Evolutionary conservation across 2,113 vertebrate genomes (phyloP).

Genomic region (Tenrec ecaudatus): DNA sequence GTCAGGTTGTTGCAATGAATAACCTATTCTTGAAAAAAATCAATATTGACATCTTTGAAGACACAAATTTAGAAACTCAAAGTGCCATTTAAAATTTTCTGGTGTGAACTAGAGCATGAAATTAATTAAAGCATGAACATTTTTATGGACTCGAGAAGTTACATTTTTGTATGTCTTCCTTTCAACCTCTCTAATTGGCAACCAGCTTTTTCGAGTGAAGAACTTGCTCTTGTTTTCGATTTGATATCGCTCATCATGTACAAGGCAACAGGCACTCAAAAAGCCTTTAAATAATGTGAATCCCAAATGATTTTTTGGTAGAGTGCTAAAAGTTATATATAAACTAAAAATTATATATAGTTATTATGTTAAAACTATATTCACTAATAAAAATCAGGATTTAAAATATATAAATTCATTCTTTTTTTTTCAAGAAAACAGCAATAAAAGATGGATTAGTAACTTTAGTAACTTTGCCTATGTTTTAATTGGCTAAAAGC

Average conservation of each 20-base stretch:
- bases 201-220: background rate
- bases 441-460: background rate
- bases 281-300: background rate
- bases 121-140: slow-evolving; percentile 14
- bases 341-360: background rate
- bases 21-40: slow-evolving; percentile 14
- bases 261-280: background rate
- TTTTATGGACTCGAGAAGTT: background rate
- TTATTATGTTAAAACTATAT: background rate
- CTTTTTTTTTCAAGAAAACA: slow-evolving; percentile 26
- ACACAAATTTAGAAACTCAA: slow-evolving; percentile 2
- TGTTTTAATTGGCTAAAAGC: slow-evolving; percentile 10
- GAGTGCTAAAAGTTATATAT: background rate
- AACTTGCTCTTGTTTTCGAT: background rate
- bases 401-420: background rate
- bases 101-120: background rate
- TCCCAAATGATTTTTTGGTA: background rate
- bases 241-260: slow-evolving; percentile 9
- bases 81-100: background rate
- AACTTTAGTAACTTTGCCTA: too few relatives aligned
- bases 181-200: background rate
- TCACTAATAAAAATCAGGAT: background rate
- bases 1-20: background rate
- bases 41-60: background rate
- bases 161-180: background rate